Evolutionary conservation across 2,113 vertebrate species (phyloP).

Genomic region (Lontra canadensis): DNA sequence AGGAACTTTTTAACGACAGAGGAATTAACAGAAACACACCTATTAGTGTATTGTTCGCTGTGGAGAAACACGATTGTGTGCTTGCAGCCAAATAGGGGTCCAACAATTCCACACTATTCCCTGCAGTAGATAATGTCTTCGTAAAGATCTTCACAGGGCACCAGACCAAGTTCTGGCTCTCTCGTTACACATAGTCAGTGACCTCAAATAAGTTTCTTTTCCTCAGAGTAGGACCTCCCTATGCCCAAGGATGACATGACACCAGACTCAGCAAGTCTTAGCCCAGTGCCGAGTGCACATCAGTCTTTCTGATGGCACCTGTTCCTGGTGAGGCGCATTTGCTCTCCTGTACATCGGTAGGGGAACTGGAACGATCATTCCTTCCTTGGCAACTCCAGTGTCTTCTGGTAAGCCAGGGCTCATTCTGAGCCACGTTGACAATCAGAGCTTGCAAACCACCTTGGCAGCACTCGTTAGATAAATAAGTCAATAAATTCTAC

Average conservation of each 20-base stretch:
- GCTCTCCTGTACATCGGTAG: background rate
- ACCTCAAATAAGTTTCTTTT: background rate
- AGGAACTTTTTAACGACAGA: background rate
- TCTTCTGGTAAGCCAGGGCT: background rate
- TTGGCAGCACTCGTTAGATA: slow-evolving; percentile 1
- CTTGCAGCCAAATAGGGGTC: background rate
- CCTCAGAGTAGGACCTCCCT: background rate
- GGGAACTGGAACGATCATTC: background rate
- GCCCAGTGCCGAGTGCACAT: background rate
- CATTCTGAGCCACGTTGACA: background rate
- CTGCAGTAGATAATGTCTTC: background rate
- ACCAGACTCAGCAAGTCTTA: accelerated
- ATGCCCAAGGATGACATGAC: background rate
- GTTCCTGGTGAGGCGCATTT: background rate
- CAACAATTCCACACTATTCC: background rate
- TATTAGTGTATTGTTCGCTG: background rate
- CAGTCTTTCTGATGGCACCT: background rate
- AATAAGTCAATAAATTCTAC: slow-evolving; percentile 61
- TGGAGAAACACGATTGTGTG: background rate
- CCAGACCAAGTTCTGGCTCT: background rate
- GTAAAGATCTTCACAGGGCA: background rate
- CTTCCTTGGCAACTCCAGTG: background rate
- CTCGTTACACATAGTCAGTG: background rate
- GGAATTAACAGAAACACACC: background rate
- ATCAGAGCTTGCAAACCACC: slow-evolving; percentile 41